phyloP scores from a whole-genome alignment of 1,140 invertebrate genomes.

The Drosophila serrata region DNA sequence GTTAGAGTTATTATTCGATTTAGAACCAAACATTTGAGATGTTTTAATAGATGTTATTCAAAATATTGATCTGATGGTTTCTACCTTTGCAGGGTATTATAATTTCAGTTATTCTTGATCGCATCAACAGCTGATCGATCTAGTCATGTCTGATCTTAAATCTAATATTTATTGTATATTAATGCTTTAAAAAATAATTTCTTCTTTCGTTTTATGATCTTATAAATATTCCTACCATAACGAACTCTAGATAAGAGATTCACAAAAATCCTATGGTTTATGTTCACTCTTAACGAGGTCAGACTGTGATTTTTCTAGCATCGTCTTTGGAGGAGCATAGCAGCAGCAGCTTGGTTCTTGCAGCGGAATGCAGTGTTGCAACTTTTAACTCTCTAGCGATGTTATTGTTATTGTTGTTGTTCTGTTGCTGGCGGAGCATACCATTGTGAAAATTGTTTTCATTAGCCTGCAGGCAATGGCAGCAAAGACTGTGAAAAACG shows the following conservation, averaged over 20 bases:
- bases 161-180: too few species aligned
- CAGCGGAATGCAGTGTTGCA: conserved; percentile 80
- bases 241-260: background rate
- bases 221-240: background rate
- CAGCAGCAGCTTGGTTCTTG: conserved; percentile 29
- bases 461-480: conserved; percentile 45
- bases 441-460: conserved; percentile 75
- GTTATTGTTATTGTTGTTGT: conserved; percentile 30
- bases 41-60: too few species aligned
- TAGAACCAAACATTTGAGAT: too few species aligned
- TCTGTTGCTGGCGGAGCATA: conserved; percentile 45
- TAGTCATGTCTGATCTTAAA: too few species aligned
- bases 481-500: conserved; percentile 42
- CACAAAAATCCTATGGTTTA: too few species aligned
- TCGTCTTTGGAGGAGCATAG: conserved; percentile 36
- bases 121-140: too few species aligned
- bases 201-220: background rate
- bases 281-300: background rate
- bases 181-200: too few species aligned
- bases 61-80: too few species aligned
- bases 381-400: conserved; percentile 56
- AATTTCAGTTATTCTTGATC: too few species aligned
- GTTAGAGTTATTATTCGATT: too few species aligned
- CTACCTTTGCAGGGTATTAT: too few species aligned
- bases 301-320: conserved; percentile 65